phyloP scores from a whole-genome alignment of 2,113 vertebrate genomes.

The Gasterosteus nipponicus region DNA sequence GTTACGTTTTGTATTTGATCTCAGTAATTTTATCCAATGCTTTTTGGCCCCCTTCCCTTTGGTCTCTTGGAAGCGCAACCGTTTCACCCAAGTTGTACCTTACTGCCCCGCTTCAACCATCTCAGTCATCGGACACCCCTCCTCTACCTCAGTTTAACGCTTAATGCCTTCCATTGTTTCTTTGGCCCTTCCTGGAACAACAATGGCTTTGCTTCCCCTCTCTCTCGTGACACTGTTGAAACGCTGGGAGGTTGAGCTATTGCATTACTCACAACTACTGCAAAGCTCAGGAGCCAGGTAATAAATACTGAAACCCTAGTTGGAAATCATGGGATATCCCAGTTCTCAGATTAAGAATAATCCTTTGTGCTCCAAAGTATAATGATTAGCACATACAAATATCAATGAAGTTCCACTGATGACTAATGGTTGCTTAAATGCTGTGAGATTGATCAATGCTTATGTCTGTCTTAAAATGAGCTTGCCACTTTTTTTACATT shows the following conservation, averaged over 20 bases:
- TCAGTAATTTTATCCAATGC: neutral
- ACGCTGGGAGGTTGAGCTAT: neutral
- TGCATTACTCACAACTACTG: constrained; percentile 33
- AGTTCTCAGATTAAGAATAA: neutral
- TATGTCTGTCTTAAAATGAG: neutral
- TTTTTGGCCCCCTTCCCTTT: neutral
- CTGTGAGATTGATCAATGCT: neutral
- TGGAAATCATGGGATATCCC: neutral
- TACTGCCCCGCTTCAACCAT: neutral
- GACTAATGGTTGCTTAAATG: neutral
- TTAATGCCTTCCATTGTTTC: constrained; percentile 45
- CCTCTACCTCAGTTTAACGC: neutral
- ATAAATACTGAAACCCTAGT: constrained; percentile 24
- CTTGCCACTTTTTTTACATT: neutral
- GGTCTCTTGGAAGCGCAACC: neutral
- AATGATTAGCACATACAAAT: neutral
- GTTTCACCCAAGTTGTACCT: neutral
- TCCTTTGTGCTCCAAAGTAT: neutral
- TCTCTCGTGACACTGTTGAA: constrained; percentile 27
- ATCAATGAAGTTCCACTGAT: neutral
- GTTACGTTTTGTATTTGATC: neutral
- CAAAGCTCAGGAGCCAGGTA: constrained; percentile 12
- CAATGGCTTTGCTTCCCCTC: constrained; percentile 50
- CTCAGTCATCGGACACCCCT: constrained; percentile 15
- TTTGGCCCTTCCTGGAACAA: constrained; percentile 26